Base-by-base conservation (phyloP, 1,140 invertebrate genomes). In the Aphelenchoides avenae region DNA sequence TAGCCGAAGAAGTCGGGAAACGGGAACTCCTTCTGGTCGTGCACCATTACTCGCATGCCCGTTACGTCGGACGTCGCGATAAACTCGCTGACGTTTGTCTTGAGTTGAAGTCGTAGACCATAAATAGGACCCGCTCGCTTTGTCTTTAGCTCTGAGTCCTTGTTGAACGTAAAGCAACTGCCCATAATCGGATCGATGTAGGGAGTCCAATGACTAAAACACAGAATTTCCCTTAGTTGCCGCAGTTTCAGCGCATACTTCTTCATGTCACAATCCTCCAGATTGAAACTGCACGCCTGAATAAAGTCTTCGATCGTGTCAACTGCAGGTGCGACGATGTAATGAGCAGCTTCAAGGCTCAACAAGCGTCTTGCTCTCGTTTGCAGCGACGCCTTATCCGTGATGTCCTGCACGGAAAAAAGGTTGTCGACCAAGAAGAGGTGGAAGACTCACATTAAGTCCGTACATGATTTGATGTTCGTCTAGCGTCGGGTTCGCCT, bases 1-100 rank as follows among this genome's bases (percentile, higher is more conserved):
- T 64, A 64, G n/a, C 62, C 62, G 41, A 66, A 67, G 48, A 67
- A 52, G 42, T 64, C 62, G 0, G 62, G n/a, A n/a, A n/a, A n/a
- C n/a, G n/a, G n/a, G n/a, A n/a, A n/a, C n/a, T n/a, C n/a, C n/a
- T n/a, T n/a, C 37, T 64, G 61, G 31, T 63, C 62, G 18, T 56
- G 62, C 15, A 63, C 44, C n/a, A 67, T 18, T 0, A 64, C 57
- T 34, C 64, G 43, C 62, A 64, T 62, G 13, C 62, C 62, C 1
- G 64, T 47, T 11, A 44, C 46, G 24, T 64, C 62, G 11, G 55
- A 44, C 1, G 42, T 41, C 0, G 42, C n/a, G 11, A 64, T 15
- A 37, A 63, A 64, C 37, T 64, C 63, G 9, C 11, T 41, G 9
- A 50, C 26, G 42, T 64, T 64, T n/a, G 56, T 61, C 33, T 67